phyloP scores from a whole-genome alignment of 2,113 vertebrate genomes.

The Thunnus maccoyii region DNA sequence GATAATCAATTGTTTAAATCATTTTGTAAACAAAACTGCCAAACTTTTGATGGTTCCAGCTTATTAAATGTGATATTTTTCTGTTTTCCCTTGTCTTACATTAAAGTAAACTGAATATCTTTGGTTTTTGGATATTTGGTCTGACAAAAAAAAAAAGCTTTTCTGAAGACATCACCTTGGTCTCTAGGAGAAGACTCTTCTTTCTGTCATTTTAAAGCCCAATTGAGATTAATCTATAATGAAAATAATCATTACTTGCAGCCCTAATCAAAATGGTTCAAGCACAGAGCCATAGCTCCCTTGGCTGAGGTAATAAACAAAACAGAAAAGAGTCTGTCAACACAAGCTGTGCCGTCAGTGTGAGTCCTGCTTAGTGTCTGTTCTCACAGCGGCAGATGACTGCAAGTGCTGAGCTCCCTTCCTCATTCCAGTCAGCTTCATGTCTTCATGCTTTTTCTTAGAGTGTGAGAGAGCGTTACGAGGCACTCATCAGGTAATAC shows the following conservation, averaged over 20 bases:
- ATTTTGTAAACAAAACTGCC: too few relatives aligned
- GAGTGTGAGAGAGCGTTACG: not conserved
- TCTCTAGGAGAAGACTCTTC: too few relatives aligned
- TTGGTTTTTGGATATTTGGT: too few relatives aligned
- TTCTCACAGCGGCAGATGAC: slow-evolving; percentile 6
- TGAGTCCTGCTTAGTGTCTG: slow-evolving; percentile 42
- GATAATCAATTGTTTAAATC: too few relatives aligned
- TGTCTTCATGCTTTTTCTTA: not conserved
- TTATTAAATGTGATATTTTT: too few relatives aligned
- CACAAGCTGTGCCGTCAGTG: not conserved
- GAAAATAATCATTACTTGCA: not conserved
- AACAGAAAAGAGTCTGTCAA: not conserved
- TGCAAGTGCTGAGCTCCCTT: slow-evolving; percentile 1
- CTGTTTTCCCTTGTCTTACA: too few relatives aligned
- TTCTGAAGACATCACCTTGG: too few relatives aligned
- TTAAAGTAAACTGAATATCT: too few relatives aligned
- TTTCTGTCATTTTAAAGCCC: not conserved
- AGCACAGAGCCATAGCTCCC: not conserved
- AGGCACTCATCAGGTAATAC: slow-evolving; percentile 19
- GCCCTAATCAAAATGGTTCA: not conserved
- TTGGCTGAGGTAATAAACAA: slow-evolving; percentile 1
- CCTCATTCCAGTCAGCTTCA: not conserved
- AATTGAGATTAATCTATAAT: not conserved
- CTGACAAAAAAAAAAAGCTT: too few relatives aligned
- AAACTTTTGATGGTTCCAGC: too few relatives aligned